Evolutionary conservation across 2,797 vertebrate genomes (phyloP), one percentile per base, ranked within the genome.

Genomic region (Podarcis siculus): DNA sequence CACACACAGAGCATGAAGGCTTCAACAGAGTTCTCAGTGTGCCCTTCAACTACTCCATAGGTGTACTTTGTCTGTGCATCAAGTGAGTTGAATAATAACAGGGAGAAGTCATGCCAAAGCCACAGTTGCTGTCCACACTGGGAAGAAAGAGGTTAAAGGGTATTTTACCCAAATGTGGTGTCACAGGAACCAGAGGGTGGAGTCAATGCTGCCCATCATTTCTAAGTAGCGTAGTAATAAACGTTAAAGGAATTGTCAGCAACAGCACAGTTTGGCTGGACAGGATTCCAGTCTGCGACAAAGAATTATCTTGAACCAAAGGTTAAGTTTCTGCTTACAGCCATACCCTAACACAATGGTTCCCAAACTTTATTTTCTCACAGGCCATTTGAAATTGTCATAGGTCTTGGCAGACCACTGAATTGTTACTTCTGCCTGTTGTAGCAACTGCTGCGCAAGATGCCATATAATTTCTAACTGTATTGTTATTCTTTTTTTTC

Each of bases 211-310:
- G 35, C 37, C 55, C 1, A 35, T 61, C 5, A 8, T 77, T 37
- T 61, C 82, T 61, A 85, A 64, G 76, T 6, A 61, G 8, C 9
- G 1, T 49, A 49, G 49, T 49, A 12, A 58, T 21, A 75, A 19
- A 6, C 30, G 32, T 30, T 19, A 73, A 58, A 49, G 2, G 8
- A 42, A n/a, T 32, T 67, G n/a, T 7, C 25, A 8, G 32, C n/a
- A 61, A 42, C 69, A 7, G 25, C 0, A 37, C 66, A 64, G 3
- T 55, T 87, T 66, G 64, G 35, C 23, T 2, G 0, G 4, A 8
- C 69, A 49, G 10, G 32, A 58, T 27, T 21, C 79, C 0, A 39
- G 5, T 2, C 42, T 71, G 0, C 1, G n/a, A 5, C 0, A 2
- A 76, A 15, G 67, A 66, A 45, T 75, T 37, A 30, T 3, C 15